Evolutionary conservation across 2,888 invertebrate species (phyloP), one percentile per base, ranked within the genome.

Genomic region (Esperia sulphurella): DNA sequence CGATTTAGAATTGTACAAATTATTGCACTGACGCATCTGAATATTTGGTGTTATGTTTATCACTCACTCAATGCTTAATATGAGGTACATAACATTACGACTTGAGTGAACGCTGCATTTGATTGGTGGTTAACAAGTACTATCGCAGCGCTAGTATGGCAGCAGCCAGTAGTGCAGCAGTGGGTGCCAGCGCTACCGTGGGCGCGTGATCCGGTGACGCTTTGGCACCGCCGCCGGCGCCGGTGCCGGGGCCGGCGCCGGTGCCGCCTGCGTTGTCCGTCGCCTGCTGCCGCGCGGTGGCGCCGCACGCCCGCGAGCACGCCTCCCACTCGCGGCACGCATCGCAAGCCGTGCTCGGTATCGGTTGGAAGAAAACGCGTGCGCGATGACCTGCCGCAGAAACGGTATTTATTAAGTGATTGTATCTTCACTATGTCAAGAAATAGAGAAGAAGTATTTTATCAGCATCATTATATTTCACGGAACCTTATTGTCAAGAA

Each of bases 351-450:
- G 93, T 94, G 33, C 94, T 92, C 52, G 89, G 83, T 43, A 92
- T 90, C 3, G 94, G 92, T 55, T 93, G 92, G 83, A 96, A 97
- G 83, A 97, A 97, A 60, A 94, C 93, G 58, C 96, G 91, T 0
- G 96, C 96, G 68, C 94, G 92, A 65, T 95, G 93, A 64, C 95
- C 96, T 95, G 69, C n/a, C 1, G 5, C 2, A 39, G 1, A 39
- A n/a, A 1, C 7, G 8, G 39, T 37, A 10, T 31, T n/a, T n/a
- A n/a, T n/a, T n/a, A n/a, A n/a, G 21, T 21, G 5, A 21, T 21
- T 5, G 21, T 21, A 21, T 21, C 5, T 21, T 21, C 21, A 21
- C 5, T 21, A 21, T 21, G 21, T 21, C 21, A 21, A 21, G 21
- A 21, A 3, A 21, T 5, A 21, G 21, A 21, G 21, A 21, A 21